Evolutionary conservation across 2,888 invertebrate species (phyloP), one percentile per base, ranked within the genome.

Genomic region (Leptodirus hochenwartii): DNA sequence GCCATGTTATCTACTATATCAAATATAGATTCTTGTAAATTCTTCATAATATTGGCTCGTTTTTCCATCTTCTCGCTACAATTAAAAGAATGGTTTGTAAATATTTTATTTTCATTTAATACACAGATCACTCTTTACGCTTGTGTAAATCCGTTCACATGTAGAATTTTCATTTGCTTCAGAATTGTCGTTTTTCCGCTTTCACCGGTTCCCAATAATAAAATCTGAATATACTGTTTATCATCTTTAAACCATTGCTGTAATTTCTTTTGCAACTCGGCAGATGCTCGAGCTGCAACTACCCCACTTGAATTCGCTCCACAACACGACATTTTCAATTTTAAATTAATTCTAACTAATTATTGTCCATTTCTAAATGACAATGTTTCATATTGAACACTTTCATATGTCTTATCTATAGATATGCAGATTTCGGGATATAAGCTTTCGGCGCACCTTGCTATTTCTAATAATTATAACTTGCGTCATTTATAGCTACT

Each of bases 121-220:
- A 27, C 9, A 27, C n/a, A n/a, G 15, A n/a, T 16, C 11, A 15
- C 17, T 12, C 27, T 62, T 59, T 61, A 81, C 81, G 66, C 64
- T 10, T 69, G 61, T 10, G 70, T 65, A 43, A 77, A 82, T 29
- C 79, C 82, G 46, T 78, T 71, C 4, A 81, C 70, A 45, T 84
- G 81, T 23, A 84, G 54, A 41, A 84, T 82, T 50, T 73, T 76
- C 82, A 84, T 84, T 53, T 84, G 84, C 46, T 84, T 84, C 14
- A 82, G 71, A 10, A 84, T 76, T 0, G 84, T 84, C 0, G 82
- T 82, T 50, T 84, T 84, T 1, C 82, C 82, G 6, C 80, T 78
- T 46, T 82, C 82, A 0, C 80, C 81, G 0, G 81, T 75, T 1
- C 75, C 75, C 3, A 75, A 49, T 0, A 76, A 47, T 22, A 75